Evolutionary conservation across 2,113 vertebrate species (phyloP).

Genomic region (Cyprinodon brontotheroides): DNA sequence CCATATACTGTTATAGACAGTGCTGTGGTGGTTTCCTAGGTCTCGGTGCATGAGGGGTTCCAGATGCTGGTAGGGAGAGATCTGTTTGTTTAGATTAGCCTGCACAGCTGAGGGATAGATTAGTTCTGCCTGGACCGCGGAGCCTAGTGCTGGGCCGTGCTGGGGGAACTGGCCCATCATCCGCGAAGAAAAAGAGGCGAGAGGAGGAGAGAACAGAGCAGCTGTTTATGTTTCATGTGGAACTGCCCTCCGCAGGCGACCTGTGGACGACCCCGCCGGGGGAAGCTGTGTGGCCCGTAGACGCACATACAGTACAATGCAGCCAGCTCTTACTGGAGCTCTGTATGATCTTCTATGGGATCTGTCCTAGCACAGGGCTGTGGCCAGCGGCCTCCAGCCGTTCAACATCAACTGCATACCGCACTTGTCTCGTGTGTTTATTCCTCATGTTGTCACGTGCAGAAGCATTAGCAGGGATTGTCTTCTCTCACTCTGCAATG

Average conservation of each 20-base stretch:
- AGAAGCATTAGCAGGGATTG: constrained; percentile 45
- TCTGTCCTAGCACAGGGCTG: constrained; percentile 56
- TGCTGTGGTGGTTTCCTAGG: constrained; percentile 73
- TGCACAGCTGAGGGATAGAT: constrained; percentile 92
- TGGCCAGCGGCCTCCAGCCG: constrained; percentile 19
- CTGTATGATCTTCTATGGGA: constrained; percentile 44
- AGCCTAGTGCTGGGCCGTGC: constrained; percentile 84
- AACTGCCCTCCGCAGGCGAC: constrained; percentile 74
- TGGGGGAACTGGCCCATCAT: constrained; percentile 79
- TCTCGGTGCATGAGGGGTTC: constrained; percentile 88
- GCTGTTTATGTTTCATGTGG: constrained; percentile 81
- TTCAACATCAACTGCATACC: constrained; percentile 31
- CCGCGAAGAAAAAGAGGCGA: constrained; percentile 60
- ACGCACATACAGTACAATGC: constrained; percentile 26
- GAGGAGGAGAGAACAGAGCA: constrained; percentile 64
- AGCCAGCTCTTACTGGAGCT: constrained; percentile 15
- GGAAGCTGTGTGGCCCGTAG: constrained; percentile 74
- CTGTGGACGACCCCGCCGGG: constrained; percentile 68
- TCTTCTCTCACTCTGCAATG: constrained; percentile 66
- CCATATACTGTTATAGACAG: constrained; percentile 52
- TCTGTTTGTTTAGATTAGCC: constrained; percentile 92
- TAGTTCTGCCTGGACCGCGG: constrained; percentile 88
- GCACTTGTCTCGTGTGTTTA: constrained; percentile 46
- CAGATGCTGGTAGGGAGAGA: constrained; percentile 88
- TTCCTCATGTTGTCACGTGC: constrained; percentile 46